Evolutionary conservation across 2,797 vertebrate genomes (phyloP).

Genomic region (Atherinosoma microstoma): DNA sequence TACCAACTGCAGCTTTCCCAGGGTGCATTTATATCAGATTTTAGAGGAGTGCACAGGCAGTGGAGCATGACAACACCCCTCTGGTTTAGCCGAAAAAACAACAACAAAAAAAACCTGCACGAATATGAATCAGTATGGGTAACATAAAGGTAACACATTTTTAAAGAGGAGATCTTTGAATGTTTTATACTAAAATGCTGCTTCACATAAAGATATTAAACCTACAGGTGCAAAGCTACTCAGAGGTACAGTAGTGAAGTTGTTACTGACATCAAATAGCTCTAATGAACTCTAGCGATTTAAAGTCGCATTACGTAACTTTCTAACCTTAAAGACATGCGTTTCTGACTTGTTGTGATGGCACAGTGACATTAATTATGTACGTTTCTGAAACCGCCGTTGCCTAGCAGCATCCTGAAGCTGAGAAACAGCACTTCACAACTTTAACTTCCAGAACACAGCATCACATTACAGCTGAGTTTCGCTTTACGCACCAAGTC

Average conservation of each 20-base stretch:
- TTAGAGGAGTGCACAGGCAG: neutral
- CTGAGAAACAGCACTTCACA: too few relatives aligned
- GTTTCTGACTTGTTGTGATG: too few relatives aligned
- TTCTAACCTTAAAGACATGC: too few relatives aligned
- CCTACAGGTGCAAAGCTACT: neutral
- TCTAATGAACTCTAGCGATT: too few relatives aligned
- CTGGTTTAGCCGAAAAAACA: neutral
- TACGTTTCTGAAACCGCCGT: too few relatives aligned
- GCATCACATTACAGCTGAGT: too few relatives aligned
- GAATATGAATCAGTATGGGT: neutral
- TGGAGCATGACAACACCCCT: neutral
- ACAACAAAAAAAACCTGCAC: neutral
- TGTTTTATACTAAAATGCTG: neutral
- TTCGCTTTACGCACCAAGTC: too few relatives aligned
- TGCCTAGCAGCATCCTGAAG: too few relatives aligned
- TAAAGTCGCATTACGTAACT: too few relatives aligned
- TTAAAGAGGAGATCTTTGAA: neutral
- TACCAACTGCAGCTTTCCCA: neutral
- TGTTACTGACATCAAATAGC: too few relatives aligned
- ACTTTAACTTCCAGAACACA: too few relatives aligned
- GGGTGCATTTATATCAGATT: neutral
- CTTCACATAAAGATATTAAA: neutral
- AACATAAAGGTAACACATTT: neutral
- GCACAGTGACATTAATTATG: too few relatives aligned
- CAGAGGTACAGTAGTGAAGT: neutral